phyloP scores from a whole-genome alignment of 2,113 vertebrate genomes.

The Chauna torquata region DNA sequence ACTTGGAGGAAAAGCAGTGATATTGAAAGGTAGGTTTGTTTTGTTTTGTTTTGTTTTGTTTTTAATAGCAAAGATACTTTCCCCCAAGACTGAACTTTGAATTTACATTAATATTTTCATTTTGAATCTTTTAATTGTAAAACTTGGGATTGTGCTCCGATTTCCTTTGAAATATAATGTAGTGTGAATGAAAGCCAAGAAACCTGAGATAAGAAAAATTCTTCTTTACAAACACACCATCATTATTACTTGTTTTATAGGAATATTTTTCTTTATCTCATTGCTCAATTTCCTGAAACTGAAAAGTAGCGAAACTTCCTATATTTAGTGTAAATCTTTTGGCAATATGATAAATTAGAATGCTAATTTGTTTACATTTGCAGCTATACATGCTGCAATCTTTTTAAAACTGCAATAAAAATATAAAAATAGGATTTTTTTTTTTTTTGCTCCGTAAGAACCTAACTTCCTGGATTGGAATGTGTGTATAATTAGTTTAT shows the following conservation, averaged over 20 bases:
- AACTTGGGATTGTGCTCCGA: conserved; percentile 11
- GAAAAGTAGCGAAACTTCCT: conserved; percentile 44
- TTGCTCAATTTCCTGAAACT: conserved; percentile 38
- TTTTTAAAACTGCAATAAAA: conserved; percentile 39
- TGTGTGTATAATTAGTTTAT: neutral
- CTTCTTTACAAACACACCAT: conserved; percentile 23
- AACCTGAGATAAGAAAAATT: neutral
- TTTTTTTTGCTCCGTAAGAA: neutral
- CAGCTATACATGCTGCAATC: neutral
- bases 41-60: neutral
- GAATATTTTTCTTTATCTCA: neutral
- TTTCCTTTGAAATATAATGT: conserved; percentile 31
- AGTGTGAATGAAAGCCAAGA: conserved; percentile 34
- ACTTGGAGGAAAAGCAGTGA: neutral
- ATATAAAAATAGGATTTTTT: neutral
- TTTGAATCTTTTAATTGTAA: conserved; percentile 47
- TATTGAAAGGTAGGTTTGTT: neutral
- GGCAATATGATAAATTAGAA: conserved; percentile 31
- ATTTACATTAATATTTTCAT: conserved; percentile 20
- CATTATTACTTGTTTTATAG: conserved; percentile 58
- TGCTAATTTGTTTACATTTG: conserved; percentile 24
- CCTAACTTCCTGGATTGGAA: neutral
- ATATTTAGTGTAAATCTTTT: conserved; percentile 32
- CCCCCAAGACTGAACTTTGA: neutral
- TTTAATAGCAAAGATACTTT: neutral